Evolutionary conservation across 2,888 invertebrate species (phyloP).

Genomic region (Stenoptilia bipunctidactyla): DNA sequence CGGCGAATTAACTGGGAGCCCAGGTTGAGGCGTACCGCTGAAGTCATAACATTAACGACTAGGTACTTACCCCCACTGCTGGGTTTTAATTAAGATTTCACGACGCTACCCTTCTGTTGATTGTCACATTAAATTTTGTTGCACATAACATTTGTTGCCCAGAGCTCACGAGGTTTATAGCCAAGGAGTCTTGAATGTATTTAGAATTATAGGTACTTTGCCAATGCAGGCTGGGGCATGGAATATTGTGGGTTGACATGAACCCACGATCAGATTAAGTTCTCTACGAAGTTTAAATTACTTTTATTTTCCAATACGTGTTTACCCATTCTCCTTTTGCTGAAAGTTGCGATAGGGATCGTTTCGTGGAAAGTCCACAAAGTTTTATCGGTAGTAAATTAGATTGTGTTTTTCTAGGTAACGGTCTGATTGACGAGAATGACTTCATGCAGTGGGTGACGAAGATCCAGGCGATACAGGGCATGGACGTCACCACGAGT

Average conservation of each 20-base stretch:
- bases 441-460: conserved; percentile 85
- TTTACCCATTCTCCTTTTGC: no score
- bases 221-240: no score
- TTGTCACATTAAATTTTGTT: conserved; percentile 32
- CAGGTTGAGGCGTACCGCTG: conserved; percentile 18
- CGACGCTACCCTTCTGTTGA: conserved; percentile 36
- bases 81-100: conserved; percentile 45
- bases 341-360: no score
- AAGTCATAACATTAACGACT: conserved; percentile 37
- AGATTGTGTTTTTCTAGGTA: conserved; percentile 61
- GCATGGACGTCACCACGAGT: conserved; percentile 65
- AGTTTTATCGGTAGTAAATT: background rate
- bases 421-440: conserved; percentile 81
- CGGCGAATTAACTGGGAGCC: conserved; percentile 23
- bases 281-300: no score
- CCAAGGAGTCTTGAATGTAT: background rate
- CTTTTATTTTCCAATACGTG: no score
- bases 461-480: conserved; percentile 78
- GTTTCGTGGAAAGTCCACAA: no score
- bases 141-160: conserved; percentile 21
- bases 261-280: no score
- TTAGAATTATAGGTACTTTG: background rate
- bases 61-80: conserved; percentile 17
- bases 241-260: no score
- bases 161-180: background rate